Conservation (phyloP, 2,113 vertebrate genomes). For the Platichthys stellatus region DNA sequence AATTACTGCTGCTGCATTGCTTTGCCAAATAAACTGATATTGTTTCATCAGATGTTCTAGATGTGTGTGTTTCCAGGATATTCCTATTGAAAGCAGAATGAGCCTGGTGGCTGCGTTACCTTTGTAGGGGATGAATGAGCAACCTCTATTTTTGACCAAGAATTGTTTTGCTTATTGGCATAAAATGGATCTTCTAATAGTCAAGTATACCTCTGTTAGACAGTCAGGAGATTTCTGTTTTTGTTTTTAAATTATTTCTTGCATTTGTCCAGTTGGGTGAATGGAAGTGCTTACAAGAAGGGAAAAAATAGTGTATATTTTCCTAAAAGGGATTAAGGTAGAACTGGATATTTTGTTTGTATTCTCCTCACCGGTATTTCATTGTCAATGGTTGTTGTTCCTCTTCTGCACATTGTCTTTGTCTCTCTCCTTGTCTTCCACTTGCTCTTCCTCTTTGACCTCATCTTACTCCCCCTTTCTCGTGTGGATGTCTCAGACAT, state of each 20-base stretch:
- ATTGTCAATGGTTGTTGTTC: constrained; percentile 29
- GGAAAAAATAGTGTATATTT: constrained; percentile 7
- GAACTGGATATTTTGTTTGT: constrained; percentile 45
- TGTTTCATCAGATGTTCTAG: constrained; percentile 34
- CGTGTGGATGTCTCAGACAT: constrained; percentile 56
- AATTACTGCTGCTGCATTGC: constrained; percentile 36
- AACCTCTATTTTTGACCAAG: constrained; percentile 33
- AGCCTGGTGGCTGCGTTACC: constrained; percentile 6
- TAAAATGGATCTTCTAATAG: constrained; percentile 49
- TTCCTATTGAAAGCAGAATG: constrained; percentile 35
- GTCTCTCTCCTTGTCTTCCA: constrained; percentile 29
- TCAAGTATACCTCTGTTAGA: constrained; percentile 27
- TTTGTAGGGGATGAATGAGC: neutral
- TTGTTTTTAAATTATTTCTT: constrained; percentile 19
- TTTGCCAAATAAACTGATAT: constrained; percentile 49
- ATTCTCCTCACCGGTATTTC: constrained; percentile 13
- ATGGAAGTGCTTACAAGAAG: constrained; percentile 32
- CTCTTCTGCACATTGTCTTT: constrained; percentile 38
- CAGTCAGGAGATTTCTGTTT: constrained; percentile 43
- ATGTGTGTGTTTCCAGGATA: constrained; percentile 43
- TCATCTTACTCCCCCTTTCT: neutral
- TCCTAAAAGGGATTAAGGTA: constrained; percentile 21
- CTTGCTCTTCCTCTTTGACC: constrained; percentile 24
- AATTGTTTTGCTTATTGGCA: constrained; percentile 46
- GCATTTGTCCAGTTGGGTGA: too few species aligned